phyloP scores from a whole-genome alignment of 2,113 vertebrate species.

The Sterna hirundo region DNA sequence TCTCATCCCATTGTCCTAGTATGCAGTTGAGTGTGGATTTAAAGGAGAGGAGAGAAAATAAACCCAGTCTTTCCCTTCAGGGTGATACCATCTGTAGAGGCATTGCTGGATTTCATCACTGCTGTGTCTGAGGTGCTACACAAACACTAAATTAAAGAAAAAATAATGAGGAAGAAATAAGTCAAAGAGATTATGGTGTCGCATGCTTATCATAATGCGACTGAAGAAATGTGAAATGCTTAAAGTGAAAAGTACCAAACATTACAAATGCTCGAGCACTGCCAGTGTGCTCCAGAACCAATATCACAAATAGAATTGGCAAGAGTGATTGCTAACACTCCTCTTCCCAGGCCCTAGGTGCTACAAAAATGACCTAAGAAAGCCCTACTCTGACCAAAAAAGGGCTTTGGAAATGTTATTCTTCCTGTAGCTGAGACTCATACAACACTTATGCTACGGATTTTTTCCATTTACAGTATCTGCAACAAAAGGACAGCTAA shows the following conservation, averaged over 20 bases:
- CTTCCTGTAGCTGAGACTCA: not conserved
- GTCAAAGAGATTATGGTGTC: not conserved
- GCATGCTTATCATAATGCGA: not conserved
- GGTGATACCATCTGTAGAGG: not conserved
- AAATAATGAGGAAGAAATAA: not conserved
- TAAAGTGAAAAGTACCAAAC: not conserved
- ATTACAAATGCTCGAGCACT: not conserved
- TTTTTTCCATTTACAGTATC: constrained; percentile 54
- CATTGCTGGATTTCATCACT: not conserved
- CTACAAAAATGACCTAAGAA: not conserved
- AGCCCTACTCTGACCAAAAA: not conserved
- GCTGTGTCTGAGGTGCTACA: not conserved
- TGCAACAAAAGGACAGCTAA: constrained; percentile 40
- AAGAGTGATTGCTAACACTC: not conserved
- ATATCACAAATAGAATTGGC: not conserved
- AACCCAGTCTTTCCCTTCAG: not conserved
- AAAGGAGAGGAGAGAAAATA: not conserved
- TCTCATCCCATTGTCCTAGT: not conserved
- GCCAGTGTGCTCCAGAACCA: not conserved
- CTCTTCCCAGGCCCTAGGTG: not conserved
- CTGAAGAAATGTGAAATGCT: not conserved
- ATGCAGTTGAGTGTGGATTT: not conserved
- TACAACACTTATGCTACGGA: not conserved
- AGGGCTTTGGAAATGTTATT: not conserved
- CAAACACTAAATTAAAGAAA: not conserved